Percentiles rank a stretch among this genome's conserved stretches.
Conservation (phyloP, 2,888 invertebrate species). For the Phyllotreta striolata region DNA sequence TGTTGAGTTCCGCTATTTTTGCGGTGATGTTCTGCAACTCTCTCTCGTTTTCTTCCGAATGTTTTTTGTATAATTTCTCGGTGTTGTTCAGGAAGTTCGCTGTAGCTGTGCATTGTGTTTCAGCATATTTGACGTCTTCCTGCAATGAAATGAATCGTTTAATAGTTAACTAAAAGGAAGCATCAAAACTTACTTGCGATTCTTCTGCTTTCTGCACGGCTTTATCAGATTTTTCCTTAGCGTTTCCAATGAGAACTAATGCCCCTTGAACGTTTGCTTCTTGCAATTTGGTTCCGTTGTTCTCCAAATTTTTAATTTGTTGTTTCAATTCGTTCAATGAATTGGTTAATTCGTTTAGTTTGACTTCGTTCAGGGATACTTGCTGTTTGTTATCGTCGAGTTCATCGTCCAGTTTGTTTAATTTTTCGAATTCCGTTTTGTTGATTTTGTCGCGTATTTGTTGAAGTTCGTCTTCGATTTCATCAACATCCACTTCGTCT, state of each 20-base stretch:
- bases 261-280: constrained; percentile 97
- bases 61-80: constrained; percentile 68
- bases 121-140: constrained; percentile 65
- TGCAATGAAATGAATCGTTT: constrained; percentile 46
- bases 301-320: constrained; percentile 79
- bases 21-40: constrained; percentile 71
- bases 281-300: constrained; percentile 78
- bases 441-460: constrained; percentile 67
- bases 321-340: constrained; percentile 71
- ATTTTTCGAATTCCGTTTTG: constrained; percentile 66
- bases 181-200: constrained; percentile 48
- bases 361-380: constrained; percentile 75
- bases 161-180: constrained; percentile 18
- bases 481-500: constrained; percentile 74
- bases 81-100: constrained; percentile 70
- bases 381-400: constrained; percentile 74
- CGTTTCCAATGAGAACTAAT: constrained; percentile 87
- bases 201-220: constrained; percentile 61
- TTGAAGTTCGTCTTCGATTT: constrained; percentile 68
- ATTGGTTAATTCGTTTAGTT: constrained; percentile 71
- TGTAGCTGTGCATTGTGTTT: constrained; percentile 70
- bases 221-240: constrained; percentile 72
- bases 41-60: constrained; percentile 76
- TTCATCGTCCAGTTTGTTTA: constrained; percentile 72
- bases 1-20: constrained; percentile 73